Base-by-base conservation (phyloP, 2,888 invertebrate genomes). In the Acrobasis suavella region DNA sequence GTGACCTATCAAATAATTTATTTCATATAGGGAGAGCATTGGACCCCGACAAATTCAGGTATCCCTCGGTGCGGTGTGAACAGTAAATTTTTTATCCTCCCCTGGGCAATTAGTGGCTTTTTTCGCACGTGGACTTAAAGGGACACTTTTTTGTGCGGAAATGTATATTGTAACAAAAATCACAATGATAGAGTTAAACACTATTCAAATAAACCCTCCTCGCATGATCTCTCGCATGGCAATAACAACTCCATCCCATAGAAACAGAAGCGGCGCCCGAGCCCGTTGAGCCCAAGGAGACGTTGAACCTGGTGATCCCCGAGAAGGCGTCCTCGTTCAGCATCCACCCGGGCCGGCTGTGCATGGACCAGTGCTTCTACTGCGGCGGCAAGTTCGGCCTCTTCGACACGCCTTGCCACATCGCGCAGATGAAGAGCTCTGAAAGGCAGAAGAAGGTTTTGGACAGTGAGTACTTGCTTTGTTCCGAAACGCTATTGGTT, bases 241-340 rank as follows among this genome's bases (percentile, higher is more conserved):
- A 14, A 12, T 58, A 58, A 46, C 49, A n/a, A 58, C 17, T 49
- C 10, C 12, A 17, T 9, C 14, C 70, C 60, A 69, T 77, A 85
- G 90, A 89, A 61, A 68, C 80, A 1, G 91, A 92, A 67, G 78
- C 85, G 0, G 85, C 80, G 0, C 87, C 87, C 0, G 89, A 91
- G 50, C 87, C 89, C 0, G 80, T 81, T 0, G 91, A 91, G 50
- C 82, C 91, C 0, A 90, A 89, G 61, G 91, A 94, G 73, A 93
- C 93, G 2, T 91, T 94, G 62, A 94, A 94, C 72, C 93, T 97
- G 74, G 96, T 97, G 63, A 97, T 97, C 72, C 97, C 97, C 1
- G 97, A 97, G 87, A 97, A 97, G 85, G 96, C 96, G 0, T 96
- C 96, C 9, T 97, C 97, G 0, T 97, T 97, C 85, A 96, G 96